Evolutionary conservation across 2,888 invertebrate genomes (phyloP).

Genomic region (Phortica magna): DNA sequence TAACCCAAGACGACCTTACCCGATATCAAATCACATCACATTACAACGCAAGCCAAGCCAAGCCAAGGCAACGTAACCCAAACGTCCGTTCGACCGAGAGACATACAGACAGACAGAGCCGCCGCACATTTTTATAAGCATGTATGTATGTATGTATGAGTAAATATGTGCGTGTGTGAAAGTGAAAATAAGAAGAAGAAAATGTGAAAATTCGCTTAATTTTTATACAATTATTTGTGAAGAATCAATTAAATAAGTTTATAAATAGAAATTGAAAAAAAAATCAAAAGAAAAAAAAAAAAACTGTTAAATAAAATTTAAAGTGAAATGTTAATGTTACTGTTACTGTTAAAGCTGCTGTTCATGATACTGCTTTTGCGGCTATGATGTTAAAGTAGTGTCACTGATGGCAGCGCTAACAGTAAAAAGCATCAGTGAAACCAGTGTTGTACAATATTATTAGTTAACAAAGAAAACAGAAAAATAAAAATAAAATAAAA

Average conservation of each 20-base stretch:
- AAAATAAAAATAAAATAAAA: no score
- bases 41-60: background rate
- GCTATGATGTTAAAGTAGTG: no score
- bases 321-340: background rate
- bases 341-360: background rate
- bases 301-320: background rate
- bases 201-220: slow-evolving; percentile 9
- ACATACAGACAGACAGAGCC: no score
- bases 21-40: background rate
- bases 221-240: slow-evolving; percentile 30
- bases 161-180: no score
- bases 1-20: slow-evolving; percentile 17
- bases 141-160: no score
- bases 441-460: no score
- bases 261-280: slow-evolving; percentile 59
- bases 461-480: no score
- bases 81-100: no score
- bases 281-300: background rate
- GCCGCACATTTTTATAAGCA: no score
- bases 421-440: no score
- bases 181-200: background rate
- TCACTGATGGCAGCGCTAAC: no score
- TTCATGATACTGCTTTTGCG: background rate
- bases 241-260: slow-evolving; percentile 70
- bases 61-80: background rate